These are phyloP conservation scores for Smithornis capensis DNA, from an alignment of 2,113 vertebrate genomes.

Conservation along the genomic window DNA sequence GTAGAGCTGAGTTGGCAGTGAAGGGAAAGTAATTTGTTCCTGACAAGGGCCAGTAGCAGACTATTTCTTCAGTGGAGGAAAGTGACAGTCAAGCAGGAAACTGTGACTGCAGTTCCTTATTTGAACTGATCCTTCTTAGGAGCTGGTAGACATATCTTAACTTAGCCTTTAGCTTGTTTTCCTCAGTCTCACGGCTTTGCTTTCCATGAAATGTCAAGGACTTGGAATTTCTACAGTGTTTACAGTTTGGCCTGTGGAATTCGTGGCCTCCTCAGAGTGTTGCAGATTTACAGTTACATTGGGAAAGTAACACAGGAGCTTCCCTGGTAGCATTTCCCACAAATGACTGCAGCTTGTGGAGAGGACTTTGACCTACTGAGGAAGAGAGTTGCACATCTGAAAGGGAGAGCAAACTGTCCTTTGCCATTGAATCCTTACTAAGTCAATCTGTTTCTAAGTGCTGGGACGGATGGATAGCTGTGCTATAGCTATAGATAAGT, in stretches of 20 bases:
- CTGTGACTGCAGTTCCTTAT: constrained; percentile 35
- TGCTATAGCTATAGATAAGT: background rate
- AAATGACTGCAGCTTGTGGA: background rate
- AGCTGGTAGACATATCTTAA: constrained; percentile 43
- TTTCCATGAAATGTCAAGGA: constrained; percentile 27
- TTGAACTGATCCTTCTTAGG: constrained; percentile 51
- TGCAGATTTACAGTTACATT: background rate
- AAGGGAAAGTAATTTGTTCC: constrained; percentile 63
- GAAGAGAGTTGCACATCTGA: background rate
- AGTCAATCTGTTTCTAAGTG: background rate
- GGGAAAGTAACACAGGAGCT: background rate
- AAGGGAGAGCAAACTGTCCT: background rate
- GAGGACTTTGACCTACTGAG: background rate
- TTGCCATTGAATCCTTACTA: background rate
- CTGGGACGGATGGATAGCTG: background rate
- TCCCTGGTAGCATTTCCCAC: background rate
- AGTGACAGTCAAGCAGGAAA: constrained; percentile 58
- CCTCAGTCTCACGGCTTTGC: background rate
- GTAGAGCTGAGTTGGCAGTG: constrained; percentile 41
- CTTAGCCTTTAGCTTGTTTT: constrained; percentile 54
- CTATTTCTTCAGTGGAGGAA: constrained; percentile 66
- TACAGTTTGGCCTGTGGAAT: constrained; percentile 19
- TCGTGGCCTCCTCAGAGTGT: background rate
- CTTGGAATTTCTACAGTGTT: background rate
- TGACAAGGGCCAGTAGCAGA: constrained; percentile 66